These are phyloP conservation scores for Himalopsyche anomala DNA, from an alignment of 2,888 invertebrate species.

Conservation along the genomic window DNA sequence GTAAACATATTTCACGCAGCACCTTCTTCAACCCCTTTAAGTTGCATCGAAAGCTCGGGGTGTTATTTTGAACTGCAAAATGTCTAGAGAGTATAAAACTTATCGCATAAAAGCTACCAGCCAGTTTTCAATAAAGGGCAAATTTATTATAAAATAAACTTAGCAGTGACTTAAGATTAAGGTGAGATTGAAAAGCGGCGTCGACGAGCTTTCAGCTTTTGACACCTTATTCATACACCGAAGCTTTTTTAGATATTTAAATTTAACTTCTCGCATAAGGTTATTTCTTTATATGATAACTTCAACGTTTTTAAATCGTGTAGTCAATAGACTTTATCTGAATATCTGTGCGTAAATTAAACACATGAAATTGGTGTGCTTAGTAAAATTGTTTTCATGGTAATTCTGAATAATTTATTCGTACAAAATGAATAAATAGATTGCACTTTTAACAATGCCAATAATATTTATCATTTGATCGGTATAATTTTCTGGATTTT, in stretches of 20 bases:
- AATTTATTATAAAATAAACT: conserved; percentile 65
- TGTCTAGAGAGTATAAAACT: conserved; percentile 58
- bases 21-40: conserved; percentile 44
- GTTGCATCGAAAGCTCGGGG: conserved; percentile 52
- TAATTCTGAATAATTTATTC: too few species aligned
- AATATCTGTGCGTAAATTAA: too few species aligned
- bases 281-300: not conserved
- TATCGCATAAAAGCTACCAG: conserved; percentile 63
- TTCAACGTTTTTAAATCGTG: too few species aligned
- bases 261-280: not conserved
- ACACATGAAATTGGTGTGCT: too few species aligned
- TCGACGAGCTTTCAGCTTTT: conserved; percentile 33
- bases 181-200: conserved; percentile 40
- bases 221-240: conserved; percentile 20
- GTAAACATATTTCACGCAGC: not conserved
- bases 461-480: too few species aligned
- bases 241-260: conserved; percentile 24
- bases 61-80: conserved; percentile 54
- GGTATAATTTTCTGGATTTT: too few species aligned
- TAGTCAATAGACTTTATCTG: too few species aligned
- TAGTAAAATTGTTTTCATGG: too few species aligned
- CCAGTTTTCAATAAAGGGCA: conserved; percentile 63
- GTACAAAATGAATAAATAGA: too few species aligned
- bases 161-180: conserved; percentile 52
- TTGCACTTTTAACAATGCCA: too few species aligned